These are phyloP conservation scores for Lydus trimaculatus DNA, from an alignment of 2,888 invertebrate genomes.

Conservation along the genomic window DNA sequence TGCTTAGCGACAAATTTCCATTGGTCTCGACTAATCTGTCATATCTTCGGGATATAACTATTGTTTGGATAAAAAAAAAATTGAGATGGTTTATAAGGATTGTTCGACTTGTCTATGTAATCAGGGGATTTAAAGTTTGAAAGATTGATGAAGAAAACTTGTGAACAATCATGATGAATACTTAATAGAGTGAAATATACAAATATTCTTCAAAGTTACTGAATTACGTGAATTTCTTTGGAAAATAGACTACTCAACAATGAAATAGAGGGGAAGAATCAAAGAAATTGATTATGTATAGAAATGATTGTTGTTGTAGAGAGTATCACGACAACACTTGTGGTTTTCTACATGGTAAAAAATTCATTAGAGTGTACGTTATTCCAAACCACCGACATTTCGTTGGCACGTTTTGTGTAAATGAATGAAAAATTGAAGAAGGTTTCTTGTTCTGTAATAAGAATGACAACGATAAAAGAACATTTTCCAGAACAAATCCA, in stretches of 20 bases:
- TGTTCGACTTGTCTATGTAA: neutral
- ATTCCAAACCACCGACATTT: neutral
- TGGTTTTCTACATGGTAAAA: neutral
- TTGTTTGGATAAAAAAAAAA: conserved; percentile 10
- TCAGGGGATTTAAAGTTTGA: conserved; percentile 1
- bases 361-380: neutral
- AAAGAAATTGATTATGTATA: neutral
- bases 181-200: neutral
- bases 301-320: neutral
- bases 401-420: neutral
- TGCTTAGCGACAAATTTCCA: too few relatives aligned
- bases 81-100: neutral
- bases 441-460: neutral
- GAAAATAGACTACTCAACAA: neutral
- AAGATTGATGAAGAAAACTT: neutral
- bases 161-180: conserved; percentile 4
- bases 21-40: neutral
- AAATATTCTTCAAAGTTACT: neutral
- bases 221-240: neutral
- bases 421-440: neutral
- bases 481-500: neutral
- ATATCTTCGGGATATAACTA: conserved; percentile 20
- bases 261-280: neutral
- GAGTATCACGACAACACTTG: neutral
- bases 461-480: neutral